Conservation (phyloP, 2,797 vertebrate genomes). For the Pitangus sulphuratus region DNA sequence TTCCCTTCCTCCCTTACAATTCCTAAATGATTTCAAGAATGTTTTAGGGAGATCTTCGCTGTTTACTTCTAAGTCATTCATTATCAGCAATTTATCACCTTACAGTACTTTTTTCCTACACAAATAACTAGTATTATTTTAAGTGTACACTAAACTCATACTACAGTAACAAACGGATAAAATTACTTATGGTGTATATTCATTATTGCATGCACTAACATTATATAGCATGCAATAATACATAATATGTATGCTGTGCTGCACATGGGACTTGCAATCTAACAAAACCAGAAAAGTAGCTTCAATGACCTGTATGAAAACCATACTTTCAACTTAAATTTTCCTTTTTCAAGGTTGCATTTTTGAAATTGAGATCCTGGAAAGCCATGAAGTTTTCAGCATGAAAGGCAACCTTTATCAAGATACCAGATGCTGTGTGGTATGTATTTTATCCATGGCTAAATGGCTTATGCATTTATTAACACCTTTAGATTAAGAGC, state of each 20-base stretch:
- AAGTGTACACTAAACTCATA: background rate
- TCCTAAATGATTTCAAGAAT: background rate
- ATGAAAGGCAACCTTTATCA: background rate
- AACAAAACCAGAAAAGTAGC: background rate
- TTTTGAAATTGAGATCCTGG: background rate
- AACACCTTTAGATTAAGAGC: background rate
- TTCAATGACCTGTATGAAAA: background rate
- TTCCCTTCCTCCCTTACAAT: background rate
- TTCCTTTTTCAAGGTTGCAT: background rate
- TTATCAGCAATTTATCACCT: background rate
- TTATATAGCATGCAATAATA: background rate
- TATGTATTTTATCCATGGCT: background rate
- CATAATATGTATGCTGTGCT: background rate
- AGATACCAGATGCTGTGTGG: background rate
- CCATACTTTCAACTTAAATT: background rate
- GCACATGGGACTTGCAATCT: background rate
- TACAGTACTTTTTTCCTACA: background rate
- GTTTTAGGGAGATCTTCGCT: background rate
- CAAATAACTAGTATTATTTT: background rate
- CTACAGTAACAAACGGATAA: background rate
- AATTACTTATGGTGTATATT: background rate
- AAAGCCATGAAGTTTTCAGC: background rate
- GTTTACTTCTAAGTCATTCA: background rate
- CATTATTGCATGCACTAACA: background rate
- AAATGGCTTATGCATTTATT: background rate